Evolutionary conservation across 35 echinoderm and acorn worm species (phyloP), one percentile per base, ranked within the genome.

Genomic region (Apostichopus japonicus): DNA sequence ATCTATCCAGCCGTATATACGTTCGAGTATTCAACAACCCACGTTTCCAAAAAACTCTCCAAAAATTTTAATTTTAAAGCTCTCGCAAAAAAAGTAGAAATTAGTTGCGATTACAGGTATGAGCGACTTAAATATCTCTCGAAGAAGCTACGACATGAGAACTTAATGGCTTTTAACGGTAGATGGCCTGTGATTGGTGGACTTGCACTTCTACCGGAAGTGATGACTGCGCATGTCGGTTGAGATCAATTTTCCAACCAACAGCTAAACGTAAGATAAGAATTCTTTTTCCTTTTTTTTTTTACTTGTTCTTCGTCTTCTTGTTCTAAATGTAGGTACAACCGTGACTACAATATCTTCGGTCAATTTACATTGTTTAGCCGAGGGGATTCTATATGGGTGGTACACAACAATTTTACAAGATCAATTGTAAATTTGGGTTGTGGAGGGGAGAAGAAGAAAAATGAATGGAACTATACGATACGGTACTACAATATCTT

Each of bases 41-140:
- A 19, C 16, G 51, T 54, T 6, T 6, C 44, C 79, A 44, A 44
- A 52, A 83, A 83, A 80, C 25, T 44, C 23, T 54, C 33, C 56
- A 84, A 17, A 84, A 84, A 5, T 54, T 56, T 84, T 57, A 57
- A 57, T 84, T 84, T 58, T 23, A 84, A 84, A 84, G 56, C 53
- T 24, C 81, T 84, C 81, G 81, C 33, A 44, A 84, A 75, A 61
- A 21, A 84, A 16, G 81, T 84, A 55, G 53, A 84, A 84, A 57
- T 84, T 84, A 57, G 56, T 58, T 84, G 19, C 33, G 81, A 84
- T 84, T 56, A 84, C 56, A n/a, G n/a, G 79, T 83, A 83, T 83
- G 79, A 83, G 54, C 79, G 81, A 21, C 81, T 84, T 84, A 84
- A 57, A 84, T 84, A 84, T 58, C 71, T 24, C 81, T 23, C 54